phyloP scores from a whole-genome alignment of 1,140 invertebrate genomes.

The Trinorchestia longiramus region DNA sequence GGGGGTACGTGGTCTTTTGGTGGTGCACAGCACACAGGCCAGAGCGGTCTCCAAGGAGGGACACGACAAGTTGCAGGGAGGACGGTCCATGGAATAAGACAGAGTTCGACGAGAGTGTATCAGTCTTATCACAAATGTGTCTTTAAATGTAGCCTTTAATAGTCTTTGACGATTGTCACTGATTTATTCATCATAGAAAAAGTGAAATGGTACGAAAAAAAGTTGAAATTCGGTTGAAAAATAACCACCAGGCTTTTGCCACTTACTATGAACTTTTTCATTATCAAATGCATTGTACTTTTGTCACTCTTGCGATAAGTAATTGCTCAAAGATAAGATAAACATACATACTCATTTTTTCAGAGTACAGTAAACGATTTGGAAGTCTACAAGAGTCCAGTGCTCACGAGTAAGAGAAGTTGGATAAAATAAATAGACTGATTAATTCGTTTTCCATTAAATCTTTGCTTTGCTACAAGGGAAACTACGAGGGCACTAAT shows the following conservation, averaged over 20 bases:
- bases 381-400: conserved; percentile 19
- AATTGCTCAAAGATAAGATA: not conserved
- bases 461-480: not conserved
- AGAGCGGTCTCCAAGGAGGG: not conserved
- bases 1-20: not conserved
- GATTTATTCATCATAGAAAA: not conserved
- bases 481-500: not conserved
- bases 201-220: not conserved
- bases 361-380: not conserved
- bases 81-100: conserved; percentile 35
- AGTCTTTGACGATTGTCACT: not conserved
- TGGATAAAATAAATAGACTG: not conserved
- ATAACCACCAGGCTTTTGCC: not conserved
- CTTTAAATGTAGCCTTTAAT: conserved; percentile 6
- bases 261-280: not conserved
- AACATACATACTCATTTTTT: not conserved
- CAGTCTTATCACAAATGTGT: conserved; percentile 14
- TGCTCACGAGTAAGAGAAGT: not conserved
- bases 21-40: too few species aligned
- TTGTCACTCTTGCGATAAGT: not conserved
- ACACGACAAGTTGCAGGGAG: not conserved
- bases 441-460: not conserved
- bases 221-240: not conserved
- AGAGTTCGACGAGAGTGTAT: conserved; percentile 22
- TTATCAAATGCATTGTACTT: not conserved